Conservation (phyloP, 2,888 invertebrate genomes). For the Empis livida region DNA sequence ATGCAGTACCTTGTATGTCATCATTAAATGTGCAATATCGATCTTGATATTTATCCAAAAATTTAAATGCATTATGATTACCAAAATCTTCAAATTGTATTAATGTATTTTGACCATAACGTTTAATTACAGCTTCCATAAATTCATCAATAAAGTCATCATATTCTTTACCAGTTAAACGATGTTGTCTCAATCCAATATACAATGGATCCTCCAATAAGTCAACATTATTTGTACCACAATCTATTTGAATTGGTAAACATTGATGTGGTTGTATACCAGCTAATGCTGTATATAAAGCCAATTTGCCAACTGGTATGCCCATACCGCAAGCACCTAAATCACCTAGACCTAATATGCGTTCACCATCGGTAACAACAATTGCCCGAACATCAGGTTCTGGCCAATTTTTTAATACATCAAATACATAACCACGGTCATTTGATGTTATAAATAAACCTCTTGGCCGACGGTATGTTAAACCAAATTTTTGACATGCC, state of each 20-base stretch:
- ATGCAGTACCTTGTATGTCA: slow-evolving; percentile 96
- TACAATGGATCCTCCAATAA: slow-evolving; percentile 88
- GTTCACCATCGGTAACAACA: slow-evolving; percentile 93
- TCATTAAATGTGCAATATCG: slow-evolving; percentile 97
- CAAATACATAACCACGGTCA: slow-evolving; percentile 84
- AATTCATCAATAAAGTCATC: slow-evolving; percentile 94
- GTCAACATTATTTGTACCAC: slow-evolving; percentile 84
- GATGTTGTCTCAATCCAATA: slow-evolving; percentile 77
- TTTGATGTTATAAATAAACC: slow-evolving; percentile 94
- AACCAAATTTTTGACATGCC: slow-evolving; percentile 94
- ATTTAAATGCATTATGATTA: slow-evolving; percentile 90
- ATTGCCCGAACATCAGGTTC: slow-evolving; percentile 75
- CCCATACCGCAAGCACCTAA: slow-evolving; percentile 95
- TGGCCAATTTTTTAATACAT: slow-evolving; percentile 53
- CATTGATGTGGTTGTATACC: slow-evolving; percentile 95
- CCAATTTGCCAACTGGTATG: slow-evolving; percentile 93
- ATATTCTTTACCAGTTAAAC: slow-evolving; percentile 74
- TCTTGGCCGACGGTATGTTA: slow-evolving; percentile 85
- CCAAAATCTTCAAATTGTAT: slow-evolving; percentile 96
- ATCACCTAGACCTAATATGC: slow-evolving; percentile 93
- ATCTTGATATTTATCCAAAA: slow-evolving; percentile 79
- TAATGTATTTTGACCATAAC: slow-evolving; percentile 75
- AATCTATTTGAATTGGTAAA: slow-evolving; percentile 86
- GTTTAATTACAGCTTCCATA: slow-evolving; percentile 81
- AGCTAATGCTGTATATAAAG: slow-evolving; percentile 90